Evolutionary conservation across 2,888 invertebrate genomes (phyloP).

Genomic region (Volucella bombylans): DNA sequence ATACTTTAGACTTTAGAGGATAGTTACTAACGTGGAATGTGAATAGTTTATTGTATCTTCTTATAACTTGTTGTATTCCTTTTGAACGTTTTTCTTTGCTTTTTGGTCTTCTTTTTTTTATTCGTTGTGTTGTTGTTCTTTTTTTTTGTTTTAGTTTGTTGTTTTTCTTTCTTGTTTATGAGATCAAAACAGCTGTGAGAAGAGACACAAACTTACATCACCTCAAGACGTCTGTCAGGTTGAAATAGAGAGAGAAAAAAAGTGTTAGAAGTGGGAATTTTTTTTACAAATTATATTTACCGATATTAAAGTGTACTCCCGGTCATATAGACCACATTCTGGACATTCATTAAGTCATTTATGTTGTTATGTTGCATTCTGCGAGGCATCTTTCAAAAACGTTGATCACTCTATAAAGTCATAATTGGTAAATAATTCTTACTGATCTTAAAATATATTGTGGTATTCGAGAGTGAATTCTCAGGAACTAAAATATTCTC

Average conservation of each 20-base stretch:
- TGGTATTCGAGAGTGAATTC: too few species aligned
- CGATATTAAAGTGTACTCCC: too few species aligned
- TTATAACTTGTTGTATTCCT: slow-evolving; percentile 11
- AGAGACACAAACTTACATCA: slow-evolving; percentile 49
- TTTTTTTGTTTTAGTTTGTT: not conserved
- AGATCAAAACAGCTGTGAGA: slow-evolving; percentile 44
- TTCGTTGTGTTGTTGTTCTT: slow-evolving; percentile 19
- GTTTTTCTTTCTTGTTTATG: slow-evolving; percentile 5
- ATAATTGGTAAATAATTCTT: too few species aligned
- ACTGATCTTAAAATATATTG: too few species aligned
- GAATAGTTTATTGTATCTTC: slow-evolving; percentile 42
- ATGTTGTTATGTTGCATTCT: too few species aligned
- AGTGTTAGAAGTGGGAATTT: slow-evolving; percentile 20
- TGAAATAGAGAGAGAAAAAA: not conserved
- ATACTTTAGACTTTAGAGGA: slow-evolving; percentile 53
- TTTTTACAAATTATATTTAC: not conserved
- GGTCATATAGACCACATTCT: too few species aligned
- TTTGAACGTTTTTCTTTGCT: slow-evolving; percentile 28
- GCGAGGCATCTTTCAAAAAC: too few species aligned
- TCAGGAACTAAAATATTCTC: too few species aligned
- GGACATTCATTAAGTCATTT: too few species aligned
- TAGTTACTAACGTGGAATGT: slow-evolving; percentile 61
- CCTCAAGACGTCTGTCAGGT: slow-evolving; percentile 16
- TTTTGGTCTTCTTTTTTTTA: not conserved
- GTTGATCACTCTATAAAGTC: too few species aligned